Base-by-base conservation (phyloP, 2,113 vertebrate genomes). In the Zonotrichia leucophrys region DNA sequence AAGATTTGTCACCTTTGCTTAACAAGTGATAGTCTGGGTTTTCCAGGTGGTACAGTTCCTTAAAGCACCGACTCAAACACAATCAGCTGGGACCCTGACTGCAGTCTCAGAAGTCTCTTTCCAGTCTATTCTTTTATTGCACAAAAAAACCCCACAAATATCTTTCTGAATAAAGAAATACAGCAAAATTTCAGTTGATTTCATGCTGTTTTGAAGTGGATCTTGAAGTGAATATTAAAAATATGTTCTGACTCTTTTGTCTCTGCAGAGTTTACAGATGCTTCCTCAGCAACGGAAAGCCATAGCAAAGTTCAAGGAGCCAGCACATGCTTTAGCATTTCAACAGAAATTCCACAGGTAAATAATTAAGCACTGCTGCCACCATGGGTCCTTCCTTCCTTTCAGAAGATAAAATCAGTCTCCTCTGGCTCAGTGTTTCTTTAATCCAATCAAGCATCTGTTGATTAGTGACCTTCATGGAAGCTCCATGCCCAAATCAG, bases 341-440 rank as follows among this genome's bases (percentile, higher is more conserved):
- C 99, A 99, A 94, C 98, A 99, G 98, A 99, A 98, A 96, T 99
- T 99, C 98, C 99, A 99, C 98, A 99, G 99, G 99, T 99, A 98
- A 95, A 79, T 95, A 85, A 88, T 76, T 89, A 90, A 82, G 31
- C 5, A 0, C 33, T 56, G 79, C 80, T 81, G 58, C 28, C 0
- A 5, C 70, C 37, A 5, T 28, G 4, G 77, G 83, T 90, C 60
- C 27, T 81, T 93, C 49, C 79, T 44, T 93, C 39, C 69, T 52
- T 88, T 86, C 80, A 70, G 79, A 88, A 93, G 88, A 78, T 88
- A 62, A 90, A 81, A 93, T 78, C 56, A 9, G 47, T 95, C 64
- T 83, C 42, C 42, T 88, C 68, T 94, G 47, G 37, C 63, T 72
- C 52, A 33, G 0, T 83, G 41, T 78, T 79, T 68, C 86, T 84